These are phyloP conservation scores for Bursaphelenchus okinawaensis DNA, from an alignment of 2,888 invertebrate genomes.

Conservation along the genomic window DNA sequence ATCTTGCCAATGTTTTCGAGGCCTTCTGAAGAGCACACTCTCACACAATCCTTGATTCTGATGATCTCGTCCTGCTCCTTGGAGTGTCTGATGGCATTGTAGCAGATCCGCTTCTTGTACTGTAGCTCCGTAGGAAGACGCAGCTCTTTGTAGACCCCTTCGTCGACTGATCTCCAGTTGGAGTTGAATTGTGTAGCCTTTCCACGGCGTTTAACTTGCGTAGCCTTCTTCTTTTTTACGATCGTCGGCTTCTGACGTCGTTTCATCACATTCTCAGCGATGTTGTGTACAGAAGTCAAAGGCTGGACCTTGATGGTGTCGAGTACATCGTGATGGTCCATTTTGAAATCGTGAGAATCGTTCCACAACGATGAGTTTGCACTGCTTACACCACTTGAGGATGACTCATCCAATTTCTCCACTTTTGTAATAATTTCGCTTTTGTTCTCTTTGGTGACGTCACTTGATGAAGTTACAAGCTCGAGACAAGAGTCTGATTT, in stretches of 20 bases:
- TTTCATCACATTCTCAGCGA: background rate
- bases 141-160: background rate
- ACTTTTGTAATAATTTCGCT: background rate
- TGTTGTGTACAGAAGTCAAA: background rate
- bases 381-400: conserved; percentile 22
- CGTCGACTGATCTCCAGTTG: conserved; percentile 20
- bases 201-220: background rate
- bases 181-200: conserved; percentile 9
- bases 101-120: conserved; percentile 10
- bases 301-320: background rate
- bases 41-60: conserved; percentile 24
- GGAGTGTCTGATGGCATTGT: conserved; percentile 17
- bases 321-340: background rate
- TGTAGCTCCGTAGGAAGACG: conserved; percentile 6
- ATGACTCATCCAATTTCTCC: background rate
- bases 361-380: conserved; percentile 13
- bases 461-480: no score
- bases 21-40: conserved; percentile 21
- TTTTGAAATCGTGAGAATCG: background rate
- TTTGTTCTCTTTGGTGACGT: background rate
- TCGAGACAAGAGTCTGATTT: no score
- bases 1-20: conserved; percentile 22
- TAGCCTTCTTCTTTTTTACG: background rate
- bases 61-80: conserved; percentile 19
- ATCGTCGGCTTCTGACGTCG: background rate